Conservation (phyloP, 92 coral and sea anemone genomes). For the Phenganax stokvisi region DNA sequence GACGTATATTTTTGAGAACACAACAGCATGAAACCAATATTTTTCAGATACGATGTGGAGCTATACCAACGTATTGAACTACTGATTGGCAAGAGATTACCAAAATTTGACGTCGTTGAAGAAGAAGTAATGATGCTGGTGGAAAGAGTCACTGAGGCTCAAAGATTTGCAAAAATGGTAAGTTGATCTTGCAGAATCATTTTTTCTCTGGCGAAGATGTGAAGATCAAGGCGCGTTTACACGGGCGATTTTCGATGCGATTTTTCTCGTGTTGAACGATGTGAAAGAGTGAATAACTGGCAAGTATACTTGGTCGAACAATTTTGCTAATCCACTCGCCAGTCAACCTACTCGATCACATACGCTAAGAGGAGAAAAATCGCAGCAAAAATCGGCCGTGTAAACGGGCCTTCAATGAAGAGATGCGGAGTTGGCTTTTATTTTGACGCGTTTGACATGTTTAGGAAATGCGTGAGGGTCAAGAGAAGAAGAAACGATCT, state of each 20-base stretch:
- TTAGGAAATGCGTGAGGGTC: constrained; percentile 77
- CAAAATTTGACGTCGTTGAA: constrained; percentile 79
- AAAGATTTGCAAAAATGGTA: constrained; percentile 92
- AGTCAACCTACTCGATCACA: no score
- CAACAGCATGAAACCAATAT: not conserved
- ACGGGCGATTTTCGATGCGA: not conserved
- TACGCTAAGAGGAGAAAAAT: no score
- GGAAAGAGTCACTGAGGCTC: constrained; percentile 96
- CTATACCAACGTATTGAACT: constrained; percentile 90
- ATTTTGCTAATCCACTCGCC: no score
- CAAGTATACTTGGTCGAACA: no score
- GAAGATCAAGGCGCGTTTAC: not conserved
- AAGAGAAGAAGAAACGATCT: constrained; percentile 76
- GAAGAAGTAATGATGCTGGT: constrained; percentile 92
- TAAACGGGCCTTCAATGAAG: constrained; percentile 22
- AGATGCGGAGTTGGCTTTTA: not conserved
- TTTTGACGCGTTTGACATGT: not conserved
- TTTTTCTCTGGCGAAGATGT: no score
- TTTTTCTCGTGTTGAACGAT: not conserved
- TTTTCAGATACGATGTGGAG: constrained; percentile 82
- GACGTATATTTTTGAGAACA: no score
- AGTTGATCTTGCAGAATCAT: not conserved
- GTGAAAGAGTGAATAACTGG: not conserved
- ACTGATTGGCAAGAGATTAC: constrained; percentile 84
- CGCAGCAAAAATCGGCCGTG: no score